Evolutionary conservation across 2,888 invertebrate species (phyloP), one percentile per base, ranked within the genome.

Genomic region (Cheilosia scutellata): DNA sequence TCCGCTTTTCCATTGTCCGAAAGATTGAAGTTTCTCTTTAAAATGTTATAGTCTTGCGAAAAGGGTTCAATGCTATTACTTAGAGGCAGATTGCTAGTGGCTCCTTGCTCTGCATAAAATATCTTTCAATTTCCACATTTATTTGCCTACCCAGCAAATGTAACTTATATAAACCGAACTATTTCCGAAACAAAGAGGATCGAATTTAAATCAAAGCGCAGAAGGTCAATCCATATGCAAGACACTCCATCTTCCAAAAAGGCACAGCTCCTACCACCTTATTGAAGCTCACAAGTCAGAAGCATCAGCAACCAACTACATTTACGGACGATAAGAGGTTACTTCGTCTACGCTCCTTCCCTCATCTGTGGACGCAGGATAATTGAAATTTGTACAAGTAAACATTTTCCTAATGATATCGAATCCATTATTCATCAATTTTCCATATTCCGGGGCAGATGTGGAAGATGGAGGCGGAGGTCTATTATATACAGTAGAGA

Each of bases 351-450:
- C 78, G 37, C 31, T 42, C 37, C 37, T 51, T 11, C 42, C 58
- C 20, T 4, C 25, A 5, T 37, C 62, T 37, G 53, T 7, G 53
- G 66, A 33, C 60, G 25, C 51, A 63, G 82, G 82, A 86, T 82
- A 86, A 82, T 82, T 86, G 76, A 82, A 86, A 82, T 82, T 86
- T 80, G 86, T 82, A 77, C 82, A 80, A 86, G 88, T 88, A 88
- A 88, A 88, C 88, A 88, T 88, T 88, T 87, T 88, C 88, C 87
- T 89, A 89, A 89, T 89, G 88, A 88, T 88, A 88, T 88, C 87
- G 88, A 88, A 89, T 89, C 88, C 88, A 89, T 89, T 88, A 89
- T 89, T 89, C 89, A 89, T 89, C 88, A 88, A 83, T 88, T 89
- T 82, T 79, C 79, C 87, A 86, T 86, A 70, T 87, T 77, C 82